Evolutionary conservation across 2,888 invertebrate species (phyloP), one percentile per base, ranked within the genome.

Genomic region (Drosophila picticornis): DNA sequence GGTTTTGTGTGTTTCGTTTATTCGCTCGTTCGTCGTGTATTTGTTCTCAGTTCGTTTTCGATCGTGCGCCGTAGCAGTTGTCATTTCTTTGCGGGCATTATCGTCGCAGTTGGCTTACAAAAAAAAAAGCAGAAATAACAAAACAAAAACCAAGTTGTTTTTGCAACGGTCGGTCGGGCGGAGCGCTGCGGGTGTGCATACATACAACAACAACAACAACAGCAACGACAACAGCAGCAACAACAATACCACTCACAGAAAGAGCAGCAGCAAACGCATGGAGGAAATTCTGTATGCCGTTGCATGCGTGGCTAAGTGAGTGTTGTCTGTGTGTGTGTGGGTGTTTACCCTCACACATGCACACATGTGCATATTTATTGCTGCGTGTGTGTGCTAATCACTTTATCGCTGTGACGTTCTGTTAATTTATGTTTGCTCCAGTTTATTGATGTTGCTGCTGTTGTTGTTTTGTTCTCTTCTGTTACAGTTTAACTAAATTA

Each of bases 31-130:
- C 40, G 51, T 48, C 43, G 22, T 46, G 22, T 25, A 16, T 29
- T 29, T 34, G 43, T 62, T 56, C 62, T 73, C 76, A 88, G 91
- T 91, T 83, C 77, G 80, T 83, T 83, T 91, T 84, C 71, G 86
- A 86, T 90, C 91, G 91, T 84, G 88, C 76, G 81, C 78, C 84
- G 81, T 67, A 84, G 80, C 86, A 77, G 91, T 88, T 81, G 88
- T 87, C 74, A 72, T 75, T 82, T 65, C 55, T 61, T 74, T 63
- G 72, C 73, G 70, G 58, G 50, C 59, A 59, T 75, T 70, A 66
- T 61, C 70, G 72, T 72, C 57, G 67, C 65, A 60, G 73, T 65
- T 75, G 57, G 70, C 69, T 64, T 75, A 55, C 53, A 72, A 61
- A 55, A 59, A 60, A 60, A 66, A 58, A 55, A 27, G 3, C 19